A percentile compares a stretch with the other conserved stretches of the same genome.
Conservation (phyloP, 2,888 invertebrate genomes). For the Scrobipalpa atriplicella region DNA sequence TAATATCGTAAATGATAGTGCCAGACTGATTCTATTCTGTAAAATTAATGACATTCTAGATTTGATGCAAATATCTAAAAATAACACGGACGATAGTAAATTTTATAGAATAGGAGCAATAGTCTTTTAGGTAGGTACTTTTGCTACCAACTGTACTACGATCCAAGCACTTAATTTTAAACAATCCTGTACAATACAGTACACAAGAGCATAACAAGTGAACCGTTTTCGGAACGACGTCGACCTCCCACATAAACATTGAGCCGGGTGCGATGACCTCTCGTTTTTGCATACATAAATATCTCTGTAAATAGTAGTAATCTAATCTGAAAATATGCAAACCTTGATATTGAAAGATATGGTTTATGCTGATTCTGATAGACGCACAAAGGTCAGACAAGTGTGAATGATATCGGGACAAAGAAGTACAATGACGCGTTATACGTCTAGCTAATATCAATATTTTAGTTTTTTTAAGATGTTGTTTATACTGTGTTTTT, state of each 20-base stretch:
- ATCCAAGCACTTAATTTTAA: neutral
- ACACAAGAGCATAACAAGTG: neutral
- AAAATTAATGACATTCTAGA: too few relatives aligned
- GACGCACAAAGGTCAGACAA: neutral
- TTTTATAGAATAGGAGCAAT: too few relatives aligned
- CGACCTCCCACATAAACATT: constrained; percentile 20
- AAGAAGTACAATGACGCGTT: neutral
- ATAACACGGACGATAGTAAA: too few relatives aligned
- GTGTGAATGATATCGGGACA: neutral
- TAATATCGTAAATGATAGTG: too few relatives aligned
- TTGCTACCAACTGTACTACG: neutral
- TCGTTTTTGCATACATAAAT: constrained; percentile 12
- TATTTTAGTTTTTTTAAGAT: too few relatives aligned
- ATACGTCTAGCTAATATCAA: neutral
- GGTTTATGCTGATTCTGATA: constrained; percentile 10
- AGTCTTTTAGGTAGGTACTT: neutral
- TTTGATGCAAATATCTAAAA: too few relatives aligned
- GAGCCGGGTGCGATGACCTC: neutral
- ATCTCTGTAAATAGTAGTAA: constrained; percentile 4
- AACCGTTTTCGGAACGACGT: neutral
- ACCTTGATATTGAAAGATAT: constrained; percentile 27
- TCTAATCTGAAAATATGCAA: constrained; percentile 12
- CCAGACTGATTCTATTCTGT: too few relatives aligned
- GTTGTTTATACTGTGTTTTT: too few relatives aligned
- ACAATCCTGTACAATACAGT: neutral